Percentiles rank a stretch among this genome's conserved stretches.
Evolutionary conservation across 1,140 invertebrate genomes (phyloP).

Genomic region (Plectrocnemia conspersa): DNA sequence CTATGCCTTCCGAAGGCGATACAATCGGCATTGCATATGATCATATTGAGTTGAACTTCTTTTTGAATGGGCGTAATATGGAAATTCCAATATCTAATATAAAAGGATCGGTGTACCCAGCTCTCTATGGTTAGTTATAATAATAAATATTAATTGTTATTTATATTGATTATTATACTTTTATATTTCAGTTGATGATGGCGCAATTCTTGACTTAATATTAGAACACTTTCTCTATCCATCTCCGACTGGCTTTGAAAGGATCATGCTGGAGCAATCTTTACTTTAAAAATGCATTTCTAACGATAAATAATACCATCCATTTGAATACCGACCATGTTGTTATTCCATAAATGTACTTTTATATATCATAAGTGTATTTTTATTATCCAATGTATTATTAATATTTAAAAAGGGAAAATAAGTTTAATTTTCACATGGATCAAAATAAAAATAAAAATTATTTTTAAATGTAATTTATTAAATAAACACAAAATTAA

Average conservation of each 20-base stretch:
- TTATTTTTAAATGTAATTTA: too few species aligned
- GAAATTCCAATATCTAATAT: slow-evolving; percentile 83
- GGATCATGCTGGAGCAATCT: slow-evolving; percentile 96
- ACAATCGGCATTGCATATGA: slow-evolving; percentile 93
- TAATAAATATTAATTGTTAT: neutral
- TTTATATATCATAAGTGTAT: too few species aligned
- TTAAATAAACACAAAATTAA: too few species aligned
- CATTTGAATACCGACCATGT: neutral
- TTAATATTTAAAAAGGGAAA: too few species aligned
- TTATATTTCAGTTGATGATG: slow-evolving; percentile 84
- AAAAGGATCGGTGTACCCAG: slow-evolving; percentile 87
- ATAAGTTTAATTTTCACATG: too few species aligned
- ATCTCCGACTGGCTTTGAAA: slow-evolving; percentile 86
- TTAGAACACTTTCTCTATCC: slow-evolving; percentile 82
- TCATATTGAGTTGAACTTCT: slow-evolving; percentile 95
- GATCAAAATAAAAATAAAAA: too few species aligned
- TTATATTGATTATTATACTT: slow-evolving; percentile 7
- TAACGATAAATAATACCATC: slow-evolving; percentile 6
- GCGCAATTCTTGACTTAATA: slow-evolving; percentile 92
- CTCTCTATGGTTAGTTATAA: slow-evolving; percentile 73
- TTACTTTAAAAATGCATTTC: slow-evolving; percentile 66
- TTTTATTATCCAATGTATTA: neutral
- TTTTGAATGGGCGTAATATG: slow-evolving; percentile 84
- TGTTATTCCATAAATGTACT: too few species aligned
- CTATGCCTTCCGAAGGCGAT: slow-evolving; percentile 84